Evolutionary conservation across 2,797 vertebrate species (phyloP).

Genomic region (Siniperca undulata): DNA sequence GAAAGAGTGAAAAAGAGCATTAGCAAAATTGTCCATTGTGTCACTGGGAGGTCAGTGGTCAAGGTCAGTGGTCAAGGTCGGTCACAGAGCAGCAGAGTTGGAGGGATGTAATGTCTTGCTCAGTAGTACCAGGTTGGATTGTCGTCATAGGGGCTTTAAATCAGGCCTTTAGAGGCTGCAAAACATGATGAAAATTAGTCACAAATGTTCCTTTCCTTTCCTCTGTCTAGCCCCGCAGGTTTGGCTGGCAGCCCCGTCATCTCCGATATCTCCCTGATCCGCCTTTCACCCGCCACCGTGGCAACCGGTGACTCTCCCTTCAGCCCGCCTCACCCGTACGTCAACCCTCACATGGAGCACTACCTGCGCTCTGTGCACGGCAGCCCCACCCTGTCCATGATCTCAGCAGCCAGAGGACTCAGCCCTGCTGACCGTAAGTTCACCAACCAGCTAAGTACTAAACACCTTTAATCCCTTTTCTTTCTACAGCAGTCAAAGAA

Average conservation of each 20-base stretch:
- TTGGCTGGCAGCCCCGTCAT: conserved; percentile 90
- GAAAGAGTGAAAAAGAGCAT: no score
- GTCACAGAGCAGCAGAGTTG: no score
- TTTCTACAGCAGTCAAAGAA: background rate
- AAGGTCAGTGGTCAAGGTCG: no score
- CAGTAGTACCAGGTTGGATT: no score
- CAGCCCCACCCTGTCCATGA: conserved; percentile 94
- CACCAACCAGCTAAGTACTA: background rate
- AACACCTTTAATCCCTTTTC: background rate
- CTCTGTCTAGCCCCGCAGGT: conserved; percentile 80
- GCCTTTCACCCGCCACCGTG: conserved; percentile 88
- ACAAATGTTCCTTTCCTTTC: background rate
- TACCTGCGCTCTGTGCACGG: conserved; percentile 95
- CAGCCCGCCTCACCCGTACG: conserved; percentile 89
- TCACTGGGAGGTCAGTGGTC: no score
- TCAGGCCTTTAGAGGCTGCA: no score
- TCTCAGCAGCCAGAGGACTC: conserved; percentile 93
- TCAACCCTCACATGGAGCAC: conserved; percentile 95
- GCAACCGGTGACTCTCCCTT: conserved; percentile 90
- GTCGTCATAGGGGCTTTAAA: no score
- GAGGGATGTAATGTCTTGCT: no score
- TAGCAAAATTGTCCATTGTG: no score
- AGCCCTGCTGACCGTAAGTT: conserved; percentile 89
- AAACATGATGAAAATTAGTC: background rate
- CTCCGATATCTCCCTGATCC: conserved; percentile 94